phyloP scores from a whole-genome alignment of 1,140 invertebrate genomes.

The Dryas iulia region DNA sequence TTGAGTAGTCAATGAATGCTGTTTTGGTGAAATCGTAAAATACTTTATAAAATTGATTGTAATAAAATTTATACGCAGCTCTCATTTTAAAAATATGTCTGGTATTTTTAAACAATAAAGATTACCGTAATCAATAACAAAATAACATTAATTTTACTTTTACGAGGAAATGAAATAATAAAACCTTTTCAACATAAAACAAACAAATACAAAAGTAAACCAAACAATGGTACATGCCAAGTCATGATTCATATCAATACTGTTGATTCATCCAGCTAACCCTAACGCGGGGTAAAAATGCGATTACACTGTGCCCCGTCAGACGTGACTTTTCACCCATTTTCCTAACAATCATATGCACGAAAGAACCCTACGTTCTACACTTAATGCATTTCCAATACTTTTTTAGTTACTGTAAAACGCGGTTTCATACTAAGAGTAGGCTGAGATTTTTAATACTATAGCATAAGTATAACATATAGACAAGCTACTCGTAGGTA shows the following conservation, averaged over 20 bases:
- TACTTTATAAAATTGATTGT: neutral
- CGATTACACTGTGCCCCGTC: conserved; percentile 18
- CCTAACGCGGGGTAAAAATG: conserved; percentile 21
- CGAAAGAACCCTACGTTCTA: conserved; percentile 19
- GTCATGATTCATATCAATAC: conserved; percentile 23
- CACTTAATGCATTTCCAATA: conserved; percentile 24
- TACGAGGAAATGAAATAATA: neutral
- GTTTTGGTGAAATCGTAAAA: neutral
- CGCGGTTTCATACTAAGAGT: neutral
- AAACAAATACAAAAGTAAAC: conserved; percentile 3
- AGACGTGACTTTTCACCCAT: conserved; percentile 41
- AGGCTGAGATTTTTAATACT: neutral
- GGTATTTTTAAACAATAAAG: neutral
- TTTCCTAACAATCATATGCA: conserved; percentile 52
- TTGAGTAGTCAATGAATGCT: neutral
- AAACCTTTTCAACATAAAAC: neutral
- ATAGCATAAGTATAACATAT: neutral
- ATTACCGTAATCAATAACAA: neutral
- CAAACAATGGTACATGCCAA: conserved; percentile 13
- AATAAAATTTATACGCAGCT: too few relatives aligned
- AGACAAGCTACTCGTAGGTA: too few relatives aligned
- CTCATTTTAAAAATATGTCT: neutral
- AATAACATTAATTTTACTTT: neutral
- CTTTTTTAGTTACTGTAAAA: neutral
- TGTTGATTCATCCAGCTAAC: conserved; percentile 15